These are phyloP conservation scores for Coregonus ussuriensis DNA, from an alignment of 2,797 vertebrate genomes.

Conservation along the genomic window DNA sequence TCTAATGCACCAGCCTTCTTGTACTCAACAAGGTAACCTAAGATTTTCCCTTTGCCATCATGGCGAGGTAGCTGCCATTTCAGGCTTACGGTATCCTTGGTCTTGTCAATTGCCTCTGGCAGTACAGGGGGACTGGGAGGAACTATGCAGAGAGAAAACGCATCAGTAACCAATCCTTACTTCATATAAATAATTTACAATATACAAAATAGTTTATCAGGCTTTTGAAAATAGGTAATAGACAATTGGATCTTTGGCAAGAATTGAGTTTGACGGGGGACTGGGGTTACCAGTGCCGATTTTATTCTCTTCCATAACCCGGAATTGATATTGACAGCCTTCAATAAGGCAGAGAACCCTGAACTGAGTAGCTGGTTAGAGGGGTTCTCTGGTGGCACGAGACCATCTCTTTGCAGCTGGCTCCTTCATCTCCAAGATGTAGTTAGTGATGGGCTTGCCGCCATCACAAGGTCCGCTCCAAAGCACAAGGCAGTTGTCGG, in stretches of 20 bases:
- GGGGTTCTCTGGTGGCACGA: constrained; percentile 85
- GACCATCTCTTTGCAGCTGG: constrained; percentile 90
- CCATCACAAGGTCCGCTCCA: constrained; percentile 96
- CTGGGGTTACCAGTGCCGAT: constrained; percentile 93
- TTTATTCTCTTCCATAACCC: constrained; percentile 96
- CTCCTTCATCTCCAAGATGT: constrained; percentile 96
- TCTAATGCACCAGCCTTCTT: constrained; percentile 91
- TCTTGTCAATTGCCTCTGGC: constrained; percentile 93
- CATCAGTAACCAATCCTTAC: background rate
- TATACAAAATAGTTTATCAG: background rate
- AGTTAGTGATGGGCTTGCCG: constrained; percentile 96
- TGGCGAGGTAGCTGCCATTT: constrained; percentile 94
- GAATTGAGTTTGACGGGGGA: constrained; percentile 89
- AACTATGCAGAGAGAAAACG: constrained; percentile 65
- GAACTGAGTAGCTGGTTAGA: constrained; percentile 92
- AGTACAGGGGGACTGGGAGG: constrained; percentile 92
- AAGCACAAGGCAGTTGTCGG: constrained; percentile 87
- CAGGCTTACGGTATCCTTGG: constrained; percentile 91
- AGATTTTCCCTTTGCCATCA: constrained; percentile 91
- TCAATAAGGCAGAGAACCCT: constrained; percentile 91
- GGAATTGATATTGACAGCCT: constrained; percentile 96
- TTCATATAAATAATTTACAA: background rate
- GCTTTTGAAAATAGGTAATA: constrained; percentile 6
- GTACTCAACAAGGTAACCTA: constrained; percentile 94
- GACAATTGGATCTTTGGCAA: constrained; percentile 92